Base-by-base conservation (phyloP, 1,140 invertebrate species). In the Zaprionus capensis region DNA sequence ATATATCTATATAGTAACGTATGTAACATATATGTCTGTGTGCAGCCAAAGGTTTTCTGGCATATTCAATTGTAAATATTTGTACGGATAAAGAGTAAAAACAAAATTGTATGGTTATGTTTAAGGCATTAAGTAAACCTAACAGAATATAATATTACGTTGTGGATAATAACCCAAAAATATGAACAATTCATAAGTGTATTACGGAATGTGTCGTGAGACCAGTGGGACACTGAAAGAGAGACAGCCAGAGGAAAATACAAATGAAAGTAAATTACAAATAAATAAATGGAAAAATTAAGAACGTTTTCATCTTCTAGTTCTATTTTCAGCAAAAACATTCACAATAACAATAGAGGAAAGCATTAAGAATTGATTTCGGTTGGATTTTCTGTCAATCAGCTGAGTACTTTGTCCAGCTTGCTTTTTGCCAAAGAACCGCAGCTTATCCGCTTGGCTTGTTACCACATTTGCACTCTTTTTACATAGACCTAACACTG, bases 31-130 rank as follows among this genome's bases (percentile, higher is more conserved):
- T 15, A 38, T 38, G 36, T 38, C n/a, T 46, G 41, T 46, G 41
- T 17, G 41, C 41, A 17, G 41, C 34, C 65, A 61, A 66, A 71
- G 11, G 12, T 28, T 53, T 62, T 57, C 20, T 31, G 56, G 75
- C 51, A 28, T 71, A 55, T 44, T 71, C 74, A 46, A 55, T 34
- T 87, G 84, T 87, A 87, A 81, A 87, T 87, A 87, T 84, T 81
- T 87, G 84, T 79, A 86, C 63, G 83, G 55, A 65, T 80, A 85
- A 66, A 46, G 71, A 68, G 62, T 38, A 76, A 80, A 46, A 46
- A 20, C 1, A 17, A 80, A 53, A 80, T 71, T 71, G 58, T 81
- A 86, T 80, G 72, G 64, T 56, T 77, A 87, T 78, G 56, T 79
- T 68, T 81, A 72, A 72, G 63, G 49, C 49, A 67, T 67, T 59